Conservation (phyloP, 2,888 invertebrate species). For the Lepeophtheirus nordmannii region DNA sequence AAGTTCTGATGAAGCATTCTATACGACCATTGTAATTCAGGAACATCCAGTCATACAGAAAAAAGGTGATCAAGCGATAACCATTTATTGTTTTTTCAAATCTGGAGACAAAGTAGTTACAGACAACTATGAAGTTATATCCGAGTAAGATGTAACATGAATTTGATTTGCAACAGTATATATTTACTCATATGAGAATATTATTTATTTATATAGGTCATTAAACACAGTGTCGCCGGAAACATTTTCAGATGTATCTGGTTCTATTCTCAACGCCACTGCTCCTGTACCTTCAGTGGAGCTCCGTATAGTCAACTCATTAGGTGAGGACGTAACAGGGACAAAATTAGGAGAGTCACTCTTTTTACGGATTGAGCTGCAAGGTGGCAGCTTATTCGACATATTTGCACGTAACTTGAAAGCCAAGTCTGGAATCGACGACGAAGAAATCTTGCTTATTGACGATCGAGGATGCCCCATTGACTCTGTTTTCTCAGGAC, state of each 20-base stretch:
- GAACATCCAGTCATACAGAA: slow-evolving; percentile 69
- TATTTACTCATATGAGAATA: slow-evolving; percentile 26
- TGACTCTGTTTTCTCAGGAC: slow-evolving; percentile 38
- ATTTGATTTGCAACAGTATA: neutral
- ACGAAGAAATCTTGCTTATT: slow-evolving; percentile 52
- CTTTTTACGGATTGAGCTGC: slow-evolving; percentile 46
- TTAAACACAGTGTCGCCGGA: slow-evolving; percentile 29
- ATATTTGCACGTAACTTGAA: slow-evolving; percentile 56
- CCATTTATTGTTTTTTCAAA: slow-evolving; percentile 41
- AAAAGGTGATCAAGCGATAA: slow-evolving; percentile 58
- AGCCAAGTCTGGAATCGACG: slow-evolving; percentile 57
- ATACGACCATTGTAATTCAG: slow-evolving; percentile 53
- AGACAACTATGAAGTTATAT: slow-evolving; percentile 23
- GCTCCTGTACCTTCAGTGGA: slow-evolving; percentile 40
- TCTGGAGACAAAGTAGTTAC: slow-evolving; percentile 30
- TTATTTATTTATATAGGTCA: slow-evolving; percentile 33
- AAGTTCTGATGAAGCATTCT: slow-evolving; percentile 29
- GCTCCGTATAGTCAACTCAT: slow-evolving; percentile 45
- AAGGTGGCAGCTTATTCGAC: slow-evolving; percentile 39
- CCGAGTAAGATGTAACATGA: slow-evolving; percentile 39
- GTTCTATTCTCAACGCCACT: slow-evolving; percentile 38
- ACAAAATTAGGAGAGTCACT: slow-evolving; percentile 52
- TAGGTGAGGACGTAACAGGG: slow-evolving; percentile 45
- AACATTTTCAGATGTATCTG: slow-evolving; percentile 26
- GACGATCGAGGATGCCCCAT: slow-evolving; percentile 66